Evolutionary conservation across 2,888 invertebrate species (phyloP), one percentile per base, ranked within the genome.

Genomic region (Allophyes oxyacanthae): DNA sequence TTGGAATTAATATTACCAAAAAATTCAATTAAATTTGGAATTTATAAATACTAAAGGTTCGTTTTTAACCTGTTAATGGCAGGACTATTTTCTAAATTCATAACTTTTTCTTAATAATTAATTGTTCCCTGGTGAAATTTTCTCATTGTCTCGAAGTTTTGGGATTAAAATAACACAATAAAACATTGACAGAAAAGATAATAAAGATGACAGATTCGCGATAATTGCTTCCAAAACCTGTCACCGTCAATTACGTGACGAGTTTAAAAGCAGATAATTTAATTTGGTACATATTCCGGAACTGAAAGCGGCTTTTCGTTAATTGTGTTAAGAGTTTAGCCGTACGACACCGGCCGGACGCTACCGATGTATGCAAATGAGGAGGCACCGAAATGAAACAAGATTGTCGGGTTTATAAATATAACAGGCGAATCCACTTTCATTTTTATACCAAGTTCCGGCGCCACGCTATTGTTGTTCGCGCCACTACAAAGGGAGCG

Each of bases 371-470:
- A 88, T 89, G 88, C 82, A 85, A 92, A 91, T 90, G 84, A 85
- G 85, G 72, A 78, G 79, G 79, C 82, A 77, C 78, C 83, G 78
- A 75, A 81, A 85, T 81, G 81, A 88, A 90, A 90, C 91, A 85
- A 91, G 91, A 91, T 86, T 86, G 88, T 85, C 91, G 78, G 85
- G 85, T 90, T 90, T 87, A 87, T 88, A 88, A 89, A 89, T 89
- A 92, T 90, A 92, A 91, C 90, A 90, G 81, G 89, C 87, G 82
- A 88, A 86, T 91, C 91, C 92, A 93, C 93, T 93, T 93, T 93
- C 93, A 88, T 92, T 93, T 92, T 93, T 90, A 83, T 87, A 87
- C 80, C 67, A 75, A 90, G 90, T 89, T 91, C 89, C 90, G 90
- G 87, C 81, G 86, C 72, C 71, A 64, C 57, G 72, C 86, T 77